Base-by-base conservation (phyloP, 2,113 vertebrate species). In the Fukomys damarensis region DNA sequence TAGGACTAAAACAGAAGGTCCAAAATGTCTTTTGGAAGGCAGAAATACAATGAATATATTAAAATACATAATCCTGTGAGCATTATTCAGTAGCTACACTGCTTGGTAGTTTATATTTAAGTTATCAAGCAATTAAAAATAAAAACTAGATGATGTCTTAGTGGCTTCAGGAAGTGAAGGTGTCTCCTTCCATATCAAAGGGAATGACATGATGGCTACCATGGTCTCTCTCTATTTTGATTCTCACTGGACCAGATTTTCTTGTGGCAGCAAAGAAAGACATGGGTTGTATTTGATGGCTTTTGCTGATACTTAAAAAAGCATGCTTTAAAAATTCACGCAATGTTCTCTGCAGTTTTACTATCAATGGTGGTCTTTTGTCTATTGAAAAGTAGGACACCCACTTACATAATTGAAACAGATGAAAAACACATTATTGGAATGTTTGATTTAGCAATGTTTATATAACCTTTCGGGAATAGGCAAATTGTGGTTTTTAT, bases 101-200 rank as follows among this genome's bases (percentile, higher is more conserved):
- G 68, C 3, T 91, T 95, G 86, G 22, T 81, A 80, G 24, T 93
- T 93, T 72, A 91, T 43, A 30, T 84, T 96, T 89, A 95, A 93
- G 72, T 95, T 76, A 72, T 87, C 20, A 63, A 84, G 30, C 49
- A 35, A 7, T 76, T 16, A 74, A 92, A 79, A 35, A 86, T 83
- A 17, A 70, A 59, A 7, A 5, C 52, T 22, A 54, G 17, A 61
- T 54, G 38, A 24, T 74, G 17, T 58, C 30, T 91, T 38, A 82
- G 77, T 58, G n/a, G 3, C 74, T 93, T 80, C 65, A 17, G 35
- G 68, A 84, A 84, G 3, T 32, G 38, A 74, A 41, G 28, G 2
- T 63, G 1, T 86, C 63, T 61, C 49, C 22, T 86, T 85, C 79
- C 49, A 5, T 30, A 68, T 94, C 76, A 79, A 82, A 94, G 17